phyloP scores from a whole-genome alignment of 2,113 vertebrate genomes.

The Climacteris rufus region DNA sequence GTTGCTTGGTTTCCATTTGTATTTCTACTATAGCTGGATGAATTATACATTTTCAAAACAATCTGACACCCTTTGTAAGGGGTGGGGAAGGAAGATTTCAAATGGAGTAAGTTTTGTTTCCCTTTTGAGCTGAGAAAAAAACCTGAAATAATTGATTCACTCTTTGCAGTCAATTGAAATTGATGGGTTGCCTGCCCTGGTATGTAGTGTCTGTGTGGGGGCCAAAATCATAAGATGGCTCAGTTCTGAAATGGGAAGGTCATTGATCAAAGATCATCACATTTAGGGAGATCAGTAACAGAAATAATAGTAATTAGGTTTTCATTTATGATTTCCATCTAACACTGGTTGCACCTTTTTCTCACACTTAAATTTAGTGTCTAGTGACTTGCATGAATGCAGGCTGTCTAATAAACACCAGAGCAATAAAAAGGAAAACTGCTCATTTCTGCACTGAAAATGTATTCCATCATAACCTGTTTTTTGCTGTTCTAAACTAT shows the following conservation, averaged over 20 bases:
- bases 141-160: background rate
- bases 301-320: background rate
- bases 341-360: background rate
- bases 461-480: background rate
- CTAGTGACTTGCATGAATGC: background rate
- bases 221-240: accelerated
- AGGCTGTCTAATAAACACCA: background rate
- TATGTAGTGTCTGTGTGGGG: background rate
- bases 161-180: background rate
- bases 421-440: background rate
- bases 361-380: background rate
- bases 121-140: background rate
- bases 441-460: background rate
- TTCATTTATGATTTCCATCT: background rate
- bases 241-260: background rate
- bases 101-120: background rate
- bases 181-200: background rate
- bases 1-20: background rate
- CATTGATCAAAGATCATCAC: background rate
- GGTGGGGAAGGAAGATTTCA: background rate
- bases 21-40: background rate
- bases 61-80: background rate
- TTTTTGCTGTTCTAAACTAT: background rate
- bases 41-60: background rate
- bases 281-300: background rate